A percentile compares a stretch with the other conserved stretches of the same genome.
Conservation (phyloP, 2,797 vertebrate genomes). For the Etheostoma perlongum region DNA sequence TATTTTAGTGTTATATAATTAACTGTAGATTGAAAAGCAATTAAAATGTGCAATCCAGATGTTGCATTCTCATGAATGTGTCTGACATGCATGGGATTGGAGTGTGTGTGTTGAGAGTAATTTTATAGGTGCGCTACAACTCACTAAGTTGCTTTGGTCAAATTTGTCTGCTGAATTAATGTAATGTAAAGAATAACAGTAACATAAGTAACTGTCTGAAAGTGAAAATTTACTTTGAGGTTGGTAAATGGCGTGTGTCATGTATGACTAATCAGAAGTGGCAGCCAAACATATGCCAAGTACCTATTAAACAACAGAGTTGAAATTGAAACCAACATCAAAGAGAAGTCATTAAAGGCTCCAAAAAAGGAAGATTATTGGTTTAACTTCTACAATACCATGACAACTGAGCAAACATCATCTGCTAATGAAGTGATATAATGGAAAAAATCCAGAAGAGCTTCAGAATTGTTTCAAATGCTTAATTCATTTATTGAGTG, state of each 20-base stretch:
- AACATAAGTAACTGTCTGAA: neutral
- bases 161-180: neutral
- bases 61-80: conserved; percentile 32
- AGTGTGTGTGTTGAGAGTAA: neutral
- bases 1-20: conserved; percentile 24
- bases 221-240: neutral
- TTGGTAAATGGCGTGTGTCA: neutral
- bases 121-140: neutral
- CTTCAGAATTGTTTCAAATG: neutral
- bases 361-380: neutral
- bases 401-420: neutral
- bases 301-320: neutral
- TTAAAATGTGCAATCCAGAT: conserved; percentile 56
- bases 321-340: neutral
- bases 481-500: neutral
- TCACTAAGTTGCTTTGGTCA: neutral
- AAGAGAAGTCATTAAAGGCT: neutral
- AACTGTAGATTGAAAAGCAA: conserved; percentile 52
- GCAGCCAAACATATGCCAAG: neutral
- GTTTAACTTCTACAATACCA: neutral
- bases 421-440: neutral
- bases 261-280: neutral
- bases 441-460: neutral
- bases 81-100: neutral
- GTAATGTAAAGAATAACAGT: neutral